phyloP scores from a whole-genome alignment of 2,113 vertebrate species.

The Oreotrochilus melanogaster region DNA sequence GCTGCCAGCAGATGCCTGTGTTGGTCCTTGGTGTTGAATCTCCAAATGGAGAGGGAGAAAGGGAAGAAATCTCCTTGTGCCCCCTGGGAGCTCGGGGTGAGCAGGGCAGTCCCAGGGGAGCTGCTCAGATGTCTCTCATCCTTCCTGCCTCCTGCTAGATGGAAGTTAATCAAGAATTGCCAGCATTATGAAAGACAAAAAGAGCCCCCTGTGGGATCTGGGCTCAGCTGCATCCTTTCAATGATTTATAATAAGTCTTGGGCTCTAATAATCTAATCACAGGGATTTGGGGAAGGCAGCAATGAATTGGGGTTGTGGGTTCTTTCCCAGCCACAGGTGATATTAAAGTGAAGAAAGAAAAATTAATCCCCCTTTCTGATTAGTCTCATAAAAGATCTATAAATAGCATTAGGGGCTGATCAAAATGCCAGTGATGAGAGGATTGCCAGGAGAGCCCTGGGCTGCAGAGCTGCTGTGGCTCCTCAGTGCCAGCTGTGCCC shows the following conservation, averaged over 20 bases:
- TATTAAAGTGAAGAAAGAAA: neutral
- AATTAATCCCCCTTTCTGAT: constrained; percentile 50
- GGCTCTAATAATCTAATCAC: constrained; percentile 40
- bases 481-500: rapidly evolving
- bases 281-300: constrained; percentile 41
- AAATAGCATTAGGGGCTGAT: constrained; percentile 12
- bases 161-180: constrained; percentile 1
- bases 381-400: constrained; percentile 45
- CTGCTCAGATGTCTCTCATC: neutral
- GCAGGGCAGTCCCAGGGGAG: neutral
- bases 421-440: neutral
- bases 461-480: neutral
- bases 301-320: constrained; percentile 32
- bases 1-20: neutral
- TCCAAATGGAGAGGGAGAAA: neutral
- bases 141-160: neutral
- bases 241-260: constrained; percentile 25
- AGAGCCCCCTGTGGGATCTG: neutral
- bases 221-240: constrained; percentile 58
- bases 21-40: neutral
- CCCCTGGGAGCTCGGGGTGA: neutral
- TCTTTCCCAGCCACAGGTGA: constrained; percentile 48
- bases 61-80: neutral
- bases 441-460: neutral
- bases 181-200: neutral